Base-by-base conservation (phyloP, 2,797 vertebrate species). In the Halcyon leucocephala region DNA sequence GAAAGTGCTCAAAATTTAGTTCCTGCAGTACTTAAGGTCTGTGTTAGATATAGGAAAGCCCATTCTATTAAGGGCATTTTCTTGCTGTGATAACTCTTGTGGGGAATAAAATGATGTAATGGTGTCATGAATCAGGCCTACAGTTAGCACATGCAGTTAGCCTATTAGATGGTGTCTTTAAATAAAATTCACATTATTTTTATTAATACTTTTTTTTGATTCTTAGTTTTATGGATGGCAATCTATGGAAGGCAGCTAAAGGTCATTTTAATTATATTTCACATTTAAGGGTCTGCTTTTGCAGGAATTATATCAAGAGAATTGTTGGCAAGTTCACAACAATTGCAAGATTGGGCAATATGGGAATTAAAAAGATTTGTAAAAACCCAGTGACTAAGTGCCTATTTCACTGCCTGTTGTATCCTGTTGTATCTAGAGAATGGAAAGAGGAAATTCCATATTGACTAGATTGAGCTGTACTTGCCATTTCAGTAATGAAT, bases 361-460 rank as follows among this genome's bases (percentile, higher is more conserved):
- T 71, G 64, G 74, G 86, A 94, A 95, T 92, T 89, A 74, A 94
- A 95, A 93, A 66, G 78, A 90, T 95, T 91, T 93, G 92, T 93
- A 78, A 92, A 96, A 94, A 95, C 39, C 0, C 80, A 70, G 41
- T 95, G 91, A 95, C 91, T 97, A 96, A 96, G 62, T 93, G 91
- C 87, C 82, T 91, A 22, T 93, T 95, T 96, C 90, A 77, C 77
- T 96, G 94, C 96, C 67, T 96, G 95, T 95, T 96, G 85, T 94
- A 94, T 96, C 91, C 86, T 96, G 93, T 94, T 96, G 62, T 94
- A 95, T 64, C 82, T 72, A 90, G 73, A 96, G 93, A 96, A 96
- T 96, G 96, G 96, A 97, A 97, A 97, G 95, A 97, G 94, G 77
- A 97, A 96, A 97, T 96, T 95, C 96, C 96, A 94, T 85, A 93